A percentile compares a stretch with the other conserved stretches of the same genome.
Conservation (phyloP, 1,140 invertebrate genomes). For the Dryas iulia region DNA sequence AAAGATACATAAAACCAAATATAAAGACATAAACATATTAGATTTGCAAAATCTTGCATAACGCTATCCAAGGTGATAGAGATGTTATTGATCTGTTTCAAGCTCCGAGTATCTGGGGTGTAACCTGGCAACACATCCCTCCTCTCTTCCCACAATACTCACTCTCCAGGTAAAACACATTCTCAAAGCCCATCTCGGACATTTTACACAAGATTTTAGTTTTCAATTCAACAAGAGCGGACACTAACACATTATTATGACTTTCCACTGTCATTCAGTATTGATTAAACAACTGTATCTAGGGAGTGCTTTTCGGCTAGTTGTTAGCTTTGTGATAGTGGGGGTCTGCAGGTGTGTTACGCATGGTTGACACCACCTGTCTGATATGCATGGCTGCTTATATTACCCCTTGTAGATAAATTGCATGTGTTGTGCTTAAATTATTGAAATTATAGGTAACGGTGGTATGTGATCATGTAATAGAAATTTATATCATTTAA, state of each 20-base stretch:
- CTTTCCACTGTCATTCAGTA: constrained; percentile 50
- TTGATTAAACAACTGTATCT: constrained; percentile 74
- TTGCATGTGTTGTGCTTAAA: constrained; percentile 17
- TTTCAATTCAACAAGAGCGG: not conserved
- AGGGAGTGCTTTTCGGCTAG: constrained; percentile 37
- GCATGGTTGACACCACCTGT: constrained; percentile 65
- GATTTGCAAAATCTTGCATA: constrained; percentile 57
- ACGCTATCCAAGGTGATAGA: constrained; percentile 60
- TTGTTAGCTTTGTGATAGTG: constrained; percentile 46
- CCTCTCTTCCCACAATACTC: constrained; percentile 60
- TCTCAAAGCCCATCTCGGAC: constrained; percentile 79
- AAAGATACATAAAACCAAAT: not conserved
- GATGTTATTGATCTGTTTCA: constrained; percentile 76
- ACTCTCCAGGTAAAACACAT: constrained; percentile 80
- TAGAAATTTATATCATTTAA: too few relatives aligned
- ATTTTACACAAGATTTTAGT: constrained; percentile 45
- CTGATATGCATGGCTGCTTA: constrained; percentile 62
- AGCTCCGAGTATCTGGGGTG: constrained; percentile 62
- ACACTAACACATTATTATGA: constrained; percentile 52
- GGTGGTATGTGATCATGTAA: too few relatives aligned
- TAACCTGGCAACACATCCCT: constrained; percentile 74
- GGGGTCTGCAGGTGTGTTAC: constrained; percentile 71
- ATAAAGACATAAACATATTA: not conserved
- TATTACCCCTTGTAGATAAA: constrained; percentile 45
- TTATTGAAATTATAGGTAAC: constrained; percentile 2